Percentiles rank a stretch among this genome's conserved stretches.
These are phyloP conservation scores for Bothrops jararaca DNA, from an alignment of 2,113 vertebrate genomes.

Conservation along the genomic window DNA sequence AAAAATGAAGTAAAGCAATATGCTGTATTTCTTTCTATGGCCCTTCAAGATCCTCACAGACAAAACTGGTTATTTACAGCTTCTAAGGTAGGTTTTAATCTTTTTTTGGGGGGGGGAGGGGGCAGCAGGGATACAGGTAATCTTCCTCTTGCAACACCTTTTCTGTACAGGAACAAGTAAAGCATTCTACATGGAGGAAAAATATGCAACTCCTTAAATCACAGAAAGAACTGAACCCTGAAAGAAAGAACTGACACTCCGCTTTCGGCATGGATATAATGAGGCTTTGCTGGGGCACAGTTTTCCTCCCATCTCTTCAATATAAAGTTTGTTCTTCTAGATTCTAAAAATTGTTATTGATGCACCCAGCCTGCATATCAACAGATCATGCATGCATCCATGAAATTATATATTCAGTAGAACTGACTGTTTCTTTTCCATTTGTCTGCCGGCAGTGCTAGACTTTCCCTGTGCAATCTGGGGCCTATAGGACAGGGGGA, in stretches of 20 bases:
- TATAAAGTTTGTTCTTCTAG: background rate
- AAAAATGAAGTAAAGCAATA: background rate
- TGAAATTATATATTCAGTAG: background rate
- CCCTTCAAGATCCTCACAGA: background rate
- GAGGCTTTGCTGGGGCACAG: background rate
- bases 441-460: background rate
- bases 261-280: background rate
- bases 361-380: background rate
- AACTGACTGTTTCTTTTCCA: background rate
- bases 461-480: background rate
- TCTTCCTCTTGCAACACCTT: background rate
- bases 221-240: background rate
- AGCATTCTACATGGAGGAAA: background rate
- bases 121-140: background rate
- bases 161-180: background rate
- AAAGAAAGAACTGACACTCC: background rate
- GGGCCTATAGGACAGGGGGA: background rate
- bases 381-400: background rate
- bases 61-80: background rate
- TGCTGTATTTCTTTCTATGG: background rate
- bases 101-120: background rate
- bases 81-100: background rate
- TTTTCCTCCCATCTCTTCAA: background rate
- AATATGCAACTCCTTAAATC: background rate
- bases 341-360: background rate